These are phyloP conservation scores for Porites lobata DNA, from an alignment of 92 coral and sea anemone genomes.

Conservation along the genomic window DNA sequence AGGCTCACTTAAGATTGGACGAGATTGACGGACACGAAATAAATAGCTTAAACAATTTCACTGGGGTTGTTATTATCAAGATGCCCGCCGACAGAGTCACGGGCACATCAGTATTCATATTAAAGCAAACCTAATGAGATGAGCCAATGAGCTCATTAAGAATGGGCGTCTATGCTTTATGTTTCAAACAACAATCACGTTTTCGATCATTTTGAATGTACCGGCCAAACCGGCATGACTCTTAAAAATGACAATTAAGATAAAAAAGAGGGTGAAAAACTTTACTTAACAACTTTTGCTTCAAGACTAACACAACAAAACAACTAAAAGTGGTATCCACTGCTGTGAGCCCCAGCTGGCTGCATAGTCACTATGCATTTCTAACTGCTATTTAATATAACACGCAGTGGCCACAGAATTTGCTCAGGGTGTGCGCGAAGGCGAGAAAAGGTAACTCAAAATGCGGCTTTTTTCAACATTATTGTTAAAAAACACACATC, in stretches of 20 bases:
- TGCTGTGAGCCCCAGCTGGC: constrained; percentile 11
- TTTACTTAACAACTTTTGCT: not conserved
- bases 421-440: not conserved
- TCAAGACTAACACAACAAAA: not conserved
- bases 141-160: constrained; percentile 8
- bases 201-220: not conserved
- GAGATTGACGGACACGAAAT: not conserved
- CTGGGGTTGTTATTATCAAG: not conserved
- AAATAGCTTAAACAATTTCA: not conserved
- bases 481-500: not conserved
- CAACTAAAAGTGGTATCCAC: constrained; percentile 1
- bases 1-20: too few species aligned
- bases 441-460: too few species aligned
- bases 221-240: not conserved
- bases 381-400: constrained; percentile 1
- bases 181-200: not conserved
- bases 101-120: not conserved
- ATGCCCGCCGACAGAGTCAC: not conserved
- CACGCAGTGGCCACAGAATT: constrained; percentile 4
- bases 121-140: not conserved
- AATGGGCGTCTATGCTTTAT: constrained; percentile 1
- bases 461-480: not conserved
- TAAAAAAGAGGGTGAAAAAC: not conserved
- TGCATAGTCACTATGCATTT: constrained; percentile 1
- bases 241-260: not conserved